phyloP scores from a whole-genome alignment of 2,888 invertebrate genomes.

The Marasmarcha lunaedactyla region DNA sequence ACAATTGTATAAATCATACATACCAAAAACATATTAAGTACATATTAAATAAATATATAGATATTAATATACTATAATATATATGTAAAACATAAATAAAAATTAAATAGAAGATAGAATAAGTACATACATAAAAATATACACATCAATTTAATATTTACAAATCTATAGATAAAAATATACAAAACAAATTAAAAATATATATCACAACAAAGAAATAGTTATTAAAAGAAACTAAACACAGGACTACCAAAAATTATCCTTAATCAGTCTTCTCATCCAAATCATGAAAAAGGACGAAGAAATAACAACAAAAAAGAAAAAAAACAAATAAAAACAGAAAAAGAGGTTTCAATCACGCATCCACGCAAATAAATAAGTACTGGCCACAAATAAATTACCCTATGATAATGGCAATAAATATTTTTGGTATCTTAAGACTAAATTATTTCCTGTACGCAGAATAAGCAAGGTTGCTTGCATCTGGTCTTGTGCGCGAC shows the following conservation, averaged over 20 bases:
- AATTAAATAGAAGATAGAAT: slow-evolving; percentile 13
- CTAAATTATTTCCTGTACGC: slow-evolving; percentile 41
- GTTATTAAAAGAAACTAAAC: neutral
- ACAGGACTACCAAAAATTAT: no score
- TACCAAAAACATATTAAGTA: slow-evolving; percentile 5
- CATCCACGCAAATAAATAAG: slow-evolving; percentile 13
- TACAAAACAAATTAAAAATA: slow-evolving; percentile 2
- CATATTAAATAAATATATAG: slow-evolving; percentile 23
- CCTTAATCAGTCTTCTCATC: slow-evolving; percentile 44
- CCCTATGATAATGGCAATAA: neutral
- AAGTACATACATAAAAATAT: slow-evolving; percentile 14
- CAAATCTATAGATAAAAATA: neutral
- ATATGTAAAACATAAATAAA: slow-evolving; percentile 18
- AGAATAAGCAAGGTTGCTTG: slow-evolving; percentile 47
- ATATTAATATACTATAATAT: slow-evolving; percentile 24
- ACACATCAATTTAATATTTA: slow-evolving; percentile 2
- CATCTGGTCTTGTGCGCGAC: slow-evolving; percentile 53
- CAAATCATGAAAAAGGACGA: slow-evolving; percentile 32
- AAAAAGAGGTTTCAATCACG: slow-evolving; percentile 32
- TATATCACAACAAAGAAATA: slow-evolving; percentile 2
- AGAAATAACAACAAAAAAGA: slow-evolving; percentile 32
- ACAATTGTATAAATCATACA: slow-evolving; percentile 1
- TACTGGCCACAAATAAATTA: neutral
- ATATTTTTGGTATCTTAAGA: slow-evolving; percentile 28
- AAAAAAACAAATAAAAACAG: slow-evolving; percentile 21